Base-by-base conservation (phyloP, 2,888 invertebrate species). In the Dioctria rufipes region DNA sequence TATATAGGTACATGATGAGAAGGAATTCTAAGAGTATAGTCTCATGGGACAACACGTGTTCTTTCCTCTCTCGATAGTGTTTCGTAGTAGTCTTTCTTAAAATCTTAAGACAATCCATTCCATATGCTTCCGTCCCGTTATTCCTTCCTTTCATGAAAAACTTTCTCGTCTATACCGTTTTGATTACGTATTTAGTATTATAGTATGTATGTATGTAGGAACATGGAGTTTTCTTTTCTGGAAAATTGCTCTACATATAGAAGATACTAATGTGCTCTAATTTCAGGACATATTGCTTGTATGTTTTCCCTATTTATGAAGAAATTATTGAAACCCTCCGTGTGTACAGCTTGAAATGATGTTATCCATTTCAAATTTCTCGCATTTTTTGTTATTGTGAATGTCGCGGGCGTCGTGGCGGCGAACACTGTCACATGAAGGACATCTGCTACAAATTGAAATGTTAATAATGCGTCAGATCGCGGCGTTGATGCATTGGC, bases 391-490 rank as follows among this genome's bases (percentile, higher is more conserved):
- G 43, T 46, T 25, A 25, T 25, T 25, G 1, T 25, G 25, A 25
- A 25, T n/a, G 25, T 25, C 25, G 25, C 25, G 25, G 25, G 25
- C 25, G 25, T 25, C 25, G 25, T 25, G 25, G 25, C 25, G 25
- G 25, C 25, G 65, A 13, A 8, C 67, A 43, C 37, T 46, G 43
- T 67, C 67, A 25, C 25, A 25, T 6, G 67, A 54, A 71, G 54
- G 71, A 71, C 71, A 71, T 71, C 49, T 71, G 71, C 71, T 71
- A 71, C 71, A 71, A 71, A 71, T 71, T 71, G 54, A 51, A 71
- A 71, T 71, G 71, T 25, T 51, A 51, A 51, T 51, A 39, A 43
- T 11, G 37, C 6, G 37, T 11, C 11, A 8, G 54, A 54, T 5
- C 40, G 13, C n/a, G 66, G 9, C 71, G 39, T 54, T 71, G 71